These are phyloP conservation scores for Jacana jacana DNA, from an alignment of 2,113 vertebrate species.

Conservation along the genomic window DNA sequence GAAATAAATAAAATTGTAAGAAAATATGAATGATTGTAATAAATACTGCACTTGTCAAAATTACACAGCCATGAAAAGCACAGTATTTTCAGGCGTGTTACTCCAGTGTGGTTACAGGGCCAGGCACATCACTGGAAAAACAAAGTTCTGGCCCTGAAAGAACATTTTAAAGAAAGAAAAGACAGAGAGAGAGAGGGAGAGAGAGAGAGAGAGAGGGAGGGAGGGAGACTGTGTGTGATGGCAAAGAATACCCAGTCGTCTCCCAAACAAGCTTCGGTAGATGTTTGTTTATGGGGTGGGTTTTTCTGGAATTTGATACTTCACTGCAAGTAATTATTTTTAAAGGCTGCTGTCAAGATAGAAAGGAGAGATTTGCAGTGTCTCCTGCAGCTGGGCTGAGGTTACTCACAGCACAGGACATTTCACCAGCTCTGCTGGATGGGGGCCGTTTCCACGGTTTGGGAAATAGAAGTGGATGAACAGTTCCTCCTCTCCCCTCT, in stretches of 20 bases:
- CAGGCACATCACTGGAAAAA: neutral
- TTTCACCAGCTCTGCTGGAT: neutral
- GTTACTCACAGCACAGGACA: neutral
- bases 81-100: neutral
- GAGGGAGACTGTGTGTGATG: neutral
- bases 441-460: neutral
- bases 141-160: neutral
- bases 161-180: neutral
- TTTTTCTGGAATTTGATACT: neutral
- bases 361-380: neutral
- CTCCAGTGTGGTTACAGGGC: neutral
- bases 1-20: conserved; percentile 31
- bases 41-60: conserved; percentile 27
- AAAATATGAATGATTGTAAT: neutral
- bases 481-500: neutral
- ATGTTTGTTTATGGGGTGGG: neutral
- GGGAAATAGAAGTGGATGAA: neutral
- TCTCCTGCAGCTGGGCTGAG: neutral
- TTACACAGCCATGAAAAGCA: neutral
- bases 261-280: neutral
- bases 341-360: neutral
- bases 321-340: neutral
- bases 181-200: neutral
- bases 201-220: neutral
- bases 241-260: neutral